phyloP scores from a whole-genome alignment of 2,888 invertebrate species.

The Pristionchus exspectatus region DNA sequence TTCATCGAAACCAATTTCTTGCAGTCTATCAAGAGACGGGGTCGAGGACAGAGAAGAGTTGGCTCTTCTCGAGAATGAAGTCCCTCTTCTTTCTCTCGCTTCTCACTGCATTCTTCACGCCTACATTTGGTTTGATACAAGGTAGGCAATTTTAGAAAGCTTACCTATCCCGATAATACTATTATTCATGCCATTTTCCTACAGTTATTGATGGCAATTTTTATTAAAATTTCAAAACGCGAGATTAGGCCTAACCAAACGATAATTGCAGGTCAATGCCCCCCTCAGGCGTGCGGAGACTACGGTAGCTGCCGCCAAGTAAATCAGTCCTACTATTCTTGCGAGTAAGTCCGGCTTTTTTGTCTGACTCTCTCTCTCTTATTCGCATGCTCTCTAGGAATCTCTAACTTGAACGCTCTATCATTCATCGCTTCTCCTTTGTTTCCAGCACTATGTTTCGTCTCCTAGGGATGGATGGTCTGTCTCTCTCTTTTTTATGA shows the following conservation, averaged over 20 bases:
- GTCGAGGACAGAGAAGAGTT: background rate
- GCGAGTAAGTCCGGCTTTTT: background rate
- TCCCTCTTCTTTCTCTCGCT: background rate
- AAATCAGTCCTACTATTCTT: background rate
- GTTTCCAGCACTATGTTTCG: background rate
- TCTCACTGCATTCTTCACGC: background rate
- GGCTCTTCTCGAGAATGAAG: constrained; percentile 1
- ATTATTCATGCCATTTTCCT: too few relatives aligned
- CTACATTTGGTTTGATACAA: background rate
- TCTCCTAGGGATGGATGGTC: too few relatives aligned
- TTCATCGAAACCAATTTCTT: background rate
- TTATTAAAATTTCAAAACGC: too few relatives aligned
- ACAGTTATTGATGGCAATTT: too few relatives aligned
- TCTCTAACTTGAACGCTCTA: background rate
- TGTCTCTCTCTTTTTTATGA: too few relatives aligned
- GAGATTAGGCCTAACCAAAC: background rate
- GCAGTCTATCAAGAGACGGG: constrained; percentile 13
- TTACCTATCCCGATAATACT: too few relatives aligned
- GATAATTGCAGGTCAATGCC: constrained; percentile 19
- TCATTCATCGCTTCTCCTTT: background rate
- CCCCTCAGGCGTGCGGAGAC: background rate
- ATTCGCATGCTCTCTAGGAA: too few relatives aligned
- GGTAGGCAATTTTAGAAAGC: background rate
- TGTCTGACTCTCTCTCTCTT: too few relatives aligned
- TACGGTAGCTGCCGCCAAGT: background rate